Base-by-base conservation (phyloP, 1,140 invertebrate genomes). In the Atta texana region DNA sequence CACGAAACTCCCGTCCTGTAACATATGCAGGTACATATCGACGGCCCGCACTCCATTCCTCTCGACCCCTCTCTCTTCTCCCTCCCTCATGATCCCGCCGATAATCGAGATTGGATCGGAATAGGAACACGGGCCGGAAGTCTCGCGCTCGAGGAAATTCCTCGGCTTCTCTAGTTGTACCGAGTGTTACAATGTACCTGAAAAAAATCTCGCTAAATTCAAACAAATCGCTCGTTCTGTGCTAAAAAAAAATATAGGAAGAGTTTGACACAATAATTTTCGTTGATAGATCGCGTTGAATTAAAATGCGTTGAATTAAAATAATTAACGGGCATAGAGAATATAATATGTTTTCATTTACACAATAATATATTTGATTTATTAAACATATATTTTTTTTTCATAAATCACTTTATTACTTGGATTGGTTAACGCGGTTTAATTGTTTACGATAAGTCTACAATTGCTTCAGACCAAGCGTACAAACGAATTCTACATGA, bases 121-220 rank as follows among this genome's bases (percentile, higher is more conserved):
- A 75, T 53, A 63, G 64, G 78, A 71, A 88, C 80, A 34, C 57
- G 63, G 78, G 66, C 64, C 80, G 84, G 88, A 89, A 85, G 88
- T 74, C 55, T 72, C 80, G 80, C 18, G 24, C 28, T 75, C 39
- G 55, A 74, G 69, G 68, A 84, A 75, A 75, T 84, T 84, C 69
- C 69, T 21, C 39, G 55, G 14, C 55, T 21, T 68, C 14, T 74
- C 34, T 55, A 61, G 53, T 74, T 74, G 34, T 12, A 39, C 64
- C 39, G 39, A 44, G 7, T 31, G 14, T 71, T 49, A 14, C 8
- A 0, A 21, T 8, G n/a, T 16, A 39, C 0, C 16, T 51, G 28
- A n/a, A 72, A 55, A 14, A 71, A 14, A 0, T 14, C 12, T 16
- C 4, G 14, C 49, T 51, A 51, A 18, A 44, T 63, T 51, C 39